A percentile compares a stretch with the other conserved stretches of the same genome.
Conservation (phyloP, 2,888 invertebrate genomes). For the Meandrusa payeni region DNA sequence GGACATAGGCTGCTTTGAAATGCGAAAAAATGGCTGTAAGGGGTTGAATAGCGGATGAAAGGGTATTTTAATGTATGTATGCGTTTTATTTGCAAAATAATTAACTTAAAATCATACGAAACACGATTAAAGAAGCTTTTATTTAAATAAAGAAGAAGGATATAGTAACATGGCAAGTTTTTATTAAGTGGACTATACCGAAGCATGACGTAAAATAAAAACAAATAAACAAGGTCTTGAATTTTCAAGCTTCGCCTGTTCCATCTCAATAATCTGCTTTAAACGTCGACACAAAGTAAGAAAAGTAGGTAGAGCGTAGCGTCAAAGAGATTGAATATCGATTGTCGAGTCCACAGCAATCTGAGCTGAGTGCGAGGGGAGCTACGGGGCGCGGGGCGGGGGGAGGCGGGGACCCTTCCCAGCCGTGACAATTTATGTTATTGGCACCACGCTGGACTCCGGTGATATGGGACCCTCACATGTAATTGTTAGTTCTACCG, state of each 20-base stretch:
- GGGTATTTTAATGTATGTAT: too few species aligned
- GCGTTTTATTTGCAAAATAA: too few species aligned
- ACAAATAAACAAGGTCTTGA: slow-evolving; percentile 18
- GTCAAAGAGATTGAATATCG: slow-evolving; percentile 80
- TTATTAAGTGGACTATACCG: neutral
- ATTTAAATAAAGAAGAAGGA: too few species aligned
- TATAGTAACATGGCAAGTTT: too few species aligned
- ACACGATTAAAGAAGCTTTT: too few species aligned
- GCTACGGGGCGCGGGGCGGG: slow-evolving; percentile 29
- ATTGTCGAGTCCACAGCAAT: slow-evolving; percentile 75
- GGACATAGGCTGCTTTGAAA: too few species aligned
- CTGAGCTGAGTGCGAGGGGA: slow-evolving; percentile 38
- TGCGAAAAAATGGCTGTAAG: too few species aligned
- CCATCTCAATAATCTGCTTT: slow-evolving; percentile 61
- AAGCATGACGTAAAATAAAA: neutral
- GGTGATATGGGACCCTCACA: slow-evolving; percentile 70
- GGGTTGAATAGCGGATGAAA: too few species aligned
- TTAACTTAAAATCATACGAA: too few species aligned
- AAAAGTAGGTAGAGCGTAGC: slow-evolving; percentile 70
- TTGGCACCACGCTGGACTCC: slow-evolving; percentile 65
- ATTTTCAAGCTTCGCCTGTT: slow-evolving; percentile 36
- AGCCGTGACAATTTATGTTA: slow-evolving; percentile 78
- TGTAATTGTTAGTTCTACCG: slow-evolving; percentile 77
- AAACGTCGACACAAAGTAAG: slow-evolving; percentile 71
- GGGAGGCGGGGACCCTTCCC: slow-evolving; percentile 52